Evolutionary conservation across 1,140 invertebrate genomes (phyloP).

Genomic region (Drosophila repletoides): DNA sequence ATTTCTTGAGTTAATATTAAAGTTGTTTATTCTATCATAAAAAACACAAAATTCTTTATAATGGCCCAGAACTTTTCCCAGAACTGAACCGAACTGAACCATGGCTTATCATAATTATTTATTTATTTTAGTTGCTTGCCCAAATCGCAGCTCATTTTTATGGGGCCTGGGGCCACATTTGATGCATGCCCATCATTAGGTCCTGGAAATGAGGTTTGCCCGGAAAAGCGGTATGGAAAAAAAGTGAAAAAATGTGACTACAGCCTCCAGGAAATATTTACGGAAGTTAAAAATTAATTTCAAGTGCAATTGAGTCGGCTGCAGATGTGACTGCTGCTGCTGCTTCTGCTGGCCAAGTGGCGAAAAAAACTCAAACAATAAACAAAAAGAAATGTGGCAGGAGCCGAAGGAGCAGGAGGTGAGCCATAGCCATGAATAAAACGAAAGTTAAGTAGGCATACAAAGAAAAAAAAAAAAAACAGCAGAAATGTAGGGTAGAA

Average conservation of each 20-base stretch:
- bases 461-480: conserved; percentile 12
- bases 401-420: background rate
- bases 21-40: conserved; percentile 13
- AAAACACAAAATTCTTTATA: background rate
- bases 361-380: conserved; percentile 71
- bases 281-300: conserved; percentile 81
- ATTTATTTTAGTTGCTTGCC: conserved; percentile 59
- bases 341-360: conserved; percentile 18
- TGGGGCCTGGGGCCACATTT: conserved; percentile 49
- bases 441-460: conserved; percentile 56
- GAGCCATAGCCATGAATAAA: conserved; percentile 66
- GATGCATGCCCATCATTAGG: conserved; percentile 72
- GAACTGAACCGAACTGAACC: conserved; percentile 14
- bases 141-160: conserved; percentile 47
- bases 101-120: conserved; percentile 70
- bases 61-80: conserved; percentile 10
- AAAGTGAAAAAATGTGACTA: conserved; percentile 5
- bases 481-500: no score
- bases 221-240: conserved; percentile 38
- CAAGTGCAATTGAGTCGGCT: conserved; percentile 51
- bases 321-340: conserved; percentile 67
- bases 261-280: conserved; percentile 54
- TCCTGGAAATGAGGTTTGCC: conserved; percentile 38
- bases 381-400: conserved; percentile 24
- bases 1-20: background rate